A percentile compares a stretch with the other conserved stretches of the same genome.
Evolutionary conservation across 2,888 invertebrate species (phyloP).

Genomic region (Agrotis puta): DNA sequence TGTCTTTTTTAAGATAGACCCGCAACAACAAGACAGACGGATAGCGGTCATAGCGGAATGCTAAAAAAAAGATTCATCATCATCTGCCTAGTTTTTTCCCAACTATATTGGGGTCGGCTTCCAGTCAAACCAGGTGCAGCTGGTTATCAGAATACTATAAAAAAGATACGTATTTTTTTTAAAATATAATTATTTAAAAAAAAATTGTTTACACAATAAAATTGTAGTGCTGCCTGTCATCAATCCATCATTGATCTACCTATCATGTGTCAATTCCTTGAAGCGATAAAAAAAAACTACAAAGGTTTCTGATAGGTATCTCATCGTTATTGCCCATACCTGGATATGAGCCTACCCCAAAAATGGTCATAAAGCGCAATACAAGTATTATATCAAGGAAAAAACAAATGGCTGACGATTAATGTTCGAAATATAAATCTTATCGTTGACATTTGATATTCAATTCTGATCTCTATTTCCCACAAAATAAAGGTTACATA

Average conservation of each 20-base stretch:
- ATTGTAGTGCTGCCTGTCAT: background rate
- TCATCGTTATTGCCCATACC: slow-evolving; percentile 6
- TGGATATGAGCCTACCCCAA: background rate
- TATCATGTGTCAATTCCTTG: background rate
- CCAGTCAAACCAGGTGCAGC: no score
- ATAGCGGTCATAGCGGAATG: no score
- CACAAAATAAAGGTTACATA: background rate
- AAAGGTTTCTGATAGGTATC: no score
- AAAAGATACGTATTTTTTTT: no score
- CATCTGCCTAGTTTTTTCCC: no score
- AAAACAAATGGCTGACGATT: slow-evolving; percentile 20
- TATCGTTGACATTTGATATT: slow-evolving; percentile 4
- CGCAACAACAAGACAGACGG: no score
- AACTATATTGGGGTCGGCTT: no score
- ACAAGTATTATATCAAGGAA: slow-evolving; percentile 10
- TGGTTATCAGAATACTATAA: no score
- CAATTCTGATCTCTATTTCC: background rate
- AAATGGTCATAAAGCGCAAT: slow-evolving; percentile 10
- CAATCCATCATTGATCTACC: background rate
- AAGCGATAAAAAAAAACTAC: background rate
- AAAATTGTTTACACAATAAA: background rate
- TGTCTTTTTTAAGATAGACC: no score
- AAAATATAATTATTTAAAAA: no score
- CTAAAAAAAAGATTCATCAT: no score
- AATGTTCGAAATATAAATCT: background rate